Evolutionary conservation across 2,113 vertebrate genomes (phyloP).

Genomic region (Argyrosomus japonicus): DNA sequence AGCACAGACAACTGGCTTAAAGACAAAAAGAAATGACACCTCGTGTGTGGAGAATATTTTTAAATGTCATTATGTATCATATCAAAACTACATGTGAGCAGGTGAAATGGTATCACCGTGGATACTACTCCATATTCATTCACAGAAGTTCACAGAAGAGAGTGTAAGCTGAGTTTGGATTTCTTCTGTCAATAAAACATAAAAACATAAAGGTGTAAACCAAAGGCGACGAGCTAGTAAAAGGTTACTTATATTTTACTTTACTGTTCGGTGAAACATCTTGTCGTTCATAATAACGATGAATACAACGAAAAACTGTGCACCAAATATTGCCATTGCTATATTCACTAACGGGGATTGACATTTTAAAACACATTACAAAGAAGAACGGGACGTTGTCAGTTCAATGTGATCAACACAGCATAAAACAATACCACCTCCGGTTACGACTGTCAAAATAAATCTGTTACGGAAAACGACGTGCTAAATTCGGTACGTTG

Average conservation of each 20-base stretch:
- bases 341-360: accelerated
- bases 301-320: neutral
- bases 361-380: neutral
- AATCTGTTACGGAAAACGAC: neutral
- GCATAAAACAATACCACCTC: neutral
- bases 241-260: no score
- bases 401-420: accelerated
- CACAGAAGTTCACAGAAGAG: neutral
- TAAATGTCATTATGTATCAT: neutral
- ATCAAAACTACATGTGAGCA: neutral
- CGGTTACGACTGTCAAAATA: conserved; percentile 17
- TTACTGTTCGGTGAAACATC: no score
- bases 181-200: neutral
- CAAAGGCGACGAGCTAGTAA: no score
- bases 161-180: no score
- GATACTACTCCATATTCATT: no score
- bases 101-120: neutral
- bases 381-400: neutral
- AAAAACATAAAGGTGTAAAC: neutral
- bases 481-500: neutral
- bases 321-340: neutral
- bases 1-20: neutral
- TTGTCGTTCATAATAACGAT: no score
- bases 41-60: neutral
- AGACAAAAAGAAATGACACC: neutral